phyloP scores from a whole-genome alignment of 2,797 vertebrate genomes.

The Gallinago solitaria region DNA sequence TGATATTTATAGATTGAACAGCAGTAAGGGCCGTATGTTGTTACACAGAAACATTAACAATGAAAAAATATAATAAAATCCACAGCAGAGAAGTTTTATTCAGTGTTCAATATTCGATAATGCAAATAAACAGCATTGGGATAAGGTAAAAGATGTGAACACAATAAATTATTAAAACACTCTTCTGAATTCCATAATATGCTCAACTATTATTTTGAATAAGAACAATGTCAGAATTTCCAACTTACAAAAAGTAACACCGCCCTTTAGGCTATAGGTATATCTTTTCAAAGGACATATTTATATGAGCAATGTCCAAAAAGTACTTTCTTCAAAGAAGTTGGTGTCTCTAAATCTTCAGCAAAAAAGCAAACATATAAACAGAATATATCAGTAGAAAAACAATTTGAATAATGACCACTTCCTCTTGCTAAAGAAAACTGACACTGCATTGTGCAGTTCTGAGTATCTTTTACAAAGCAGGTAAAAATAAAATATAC shows the following conservation, averaged over 20 bases:
- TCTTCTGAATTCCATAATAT: background rate
- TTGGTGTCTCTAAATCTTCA: background rate
- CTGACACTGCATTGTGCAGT: conserved; percentile 11
- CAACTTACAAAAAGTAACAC: background rate
- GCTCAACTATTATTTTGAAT: background rate
- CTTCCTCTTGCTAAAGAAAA: background rate
- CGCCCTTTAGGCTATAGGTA: background rate
- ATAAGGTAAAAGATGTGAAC: background rate
- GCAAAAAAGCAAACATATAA: conserved; percentile 28
- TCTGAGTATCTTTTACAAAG: conserved; percentile 33
- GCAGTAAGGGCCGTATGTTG: background rate
- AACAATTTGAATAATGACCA: conserved; percentile 31
- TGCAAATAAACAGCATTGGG: background rate
- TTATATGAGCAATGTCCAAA: background rate
- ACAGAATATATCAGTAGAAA: conserved; percentile 45
- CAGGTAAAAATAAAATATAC: conserved; percentile 7
- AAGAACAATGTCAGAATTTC: background rate
- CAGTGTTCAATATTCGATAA: background rate
- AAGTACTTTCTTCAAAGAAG: background rate
- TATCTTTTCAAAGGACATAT: conserved; percentile 7
- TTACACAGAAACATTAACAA: background rate
- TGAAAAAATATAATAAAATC: background rate
- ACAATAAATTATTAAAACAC: background rate
- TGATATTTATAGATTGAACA: background rate
- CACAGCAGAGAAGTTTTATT: background rate